These are phyloP conservation scores for Troides helena DNA, from an alignment of 2,888 invertebrate genomes.

Conservation along the genomic window DNA sequence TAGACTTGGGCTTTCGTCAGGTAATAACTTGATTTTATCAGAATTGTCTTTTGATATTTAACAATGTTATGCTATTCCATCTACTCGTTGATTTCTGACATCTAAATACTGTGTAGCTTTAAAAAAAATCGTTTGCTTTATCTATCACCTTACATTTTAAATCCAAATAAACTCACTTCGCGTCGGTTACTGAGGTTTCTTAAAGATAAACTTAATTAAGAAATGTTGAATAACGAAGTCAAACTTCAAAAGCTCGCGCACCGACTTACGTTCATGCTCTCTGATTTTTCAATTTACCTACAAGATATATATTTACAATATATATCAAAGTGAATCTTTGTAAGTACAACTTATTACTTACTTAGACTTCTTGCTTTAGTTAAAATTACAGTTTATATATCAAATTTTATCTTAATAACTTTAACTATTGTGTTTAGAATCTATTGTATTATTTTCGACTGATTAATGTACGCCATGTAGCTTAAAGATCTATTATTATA, in stretches of 20 bases:
- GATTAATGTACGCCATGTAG: no score
- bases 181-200: background rate
- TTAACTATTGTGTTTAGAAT: no score
- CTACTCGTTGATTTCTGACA: no score
- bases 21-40: no score
- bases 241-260: background rate
- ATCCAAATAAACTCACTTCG: background rate
- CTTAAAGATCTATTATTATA: no score
- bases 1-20: no score
- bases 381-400: background rate
- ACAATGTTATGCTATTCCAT: no score
- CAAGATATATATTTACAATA: background rate
- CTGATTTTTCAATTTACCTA: conserved; percentile 4
- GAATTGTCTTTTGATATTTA: no score
- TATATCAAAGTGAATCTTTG: background rate
- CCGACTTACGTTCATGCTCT: background rate
- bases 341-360: background rate
- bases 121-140: background rate
- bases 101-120: no score
- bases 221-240: conserved; percentile 4
- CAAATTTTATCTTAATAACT: no score
- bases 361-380: background rate
- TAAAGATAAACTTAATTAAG: conserved; percentile 5
- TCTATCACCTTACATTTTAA: background rate
- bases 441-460: no score